These are phyloP conservation scores for Calycopis cecrops DNA, from an alignment of 1,140 invertebrate genomes.

Conservation along the genomic window DNA sequence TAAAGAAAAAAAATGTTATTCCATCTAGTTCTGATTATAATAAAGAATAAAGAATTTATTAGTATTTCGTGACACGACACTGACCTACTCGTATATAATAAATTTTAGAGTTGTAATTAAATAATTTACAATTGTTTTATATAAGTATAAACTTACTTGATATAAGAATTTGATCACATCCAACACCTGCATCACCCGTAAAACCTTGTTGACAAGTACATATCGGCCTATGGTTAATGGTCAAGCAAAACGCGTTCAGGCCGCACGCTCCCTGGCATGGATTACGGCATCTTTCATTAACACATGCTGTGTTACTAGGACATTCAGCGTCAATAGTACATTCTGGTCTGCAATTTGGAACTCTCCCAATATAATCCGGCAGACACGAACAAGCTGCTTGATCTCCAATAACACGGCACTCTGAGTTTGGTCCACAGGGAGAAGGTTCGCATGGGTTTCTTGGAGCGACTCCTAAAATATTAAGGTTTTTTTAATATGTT, in stretches of 20 bases:
- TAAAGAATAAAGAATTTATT: no score
- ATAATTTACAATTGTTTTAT: no score
- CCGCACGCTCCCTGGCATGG: conserved; percentile 84
- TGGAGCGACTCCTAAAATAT: conserved; percentile 45
- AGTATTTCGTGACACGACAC: no score
- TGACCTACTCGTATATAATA: no score
- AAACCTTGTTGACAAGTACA: conserved; percentile 75
- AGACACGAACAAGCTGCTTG: conserved; percentile 86
- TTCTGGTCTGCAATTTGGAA: conserved; percentile 86
- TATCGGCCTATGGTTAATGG: conserved; percentile 78
- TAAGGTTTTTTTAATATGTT: conserved; percentile 3
- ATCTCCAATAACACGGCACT: conserved; percentile 84
- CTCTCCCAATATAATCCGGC: conserved; percentile 82
- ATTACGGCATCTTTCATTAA: conserved; percentile 82
- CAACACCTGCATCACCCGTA: conserved; percentile 70
- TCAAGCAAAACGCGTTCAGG: conserved; percentile 79
- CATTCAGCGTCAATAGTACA: conserved; percentile 84
- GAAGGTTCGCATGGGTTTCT: conserved; percentile 80
- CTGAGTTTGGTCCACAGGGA: conserved; percentile 87
- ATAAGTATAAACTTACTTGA: conserved; percentile 43
- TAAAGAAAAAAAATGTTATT: conserved; percentile 26
- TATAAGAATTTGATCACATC: conserved; percentile 56
- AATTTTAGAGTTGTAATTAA: no score
- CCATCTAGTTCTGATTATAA: not conserved
- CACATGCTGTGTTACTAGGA: conserved; percentile 79